These are phyloP conservation scores for Polypedilum vanderplanki DNA, from an alignment of 1,140 invertebrate species.

Conservation along the genomic window DNA sequence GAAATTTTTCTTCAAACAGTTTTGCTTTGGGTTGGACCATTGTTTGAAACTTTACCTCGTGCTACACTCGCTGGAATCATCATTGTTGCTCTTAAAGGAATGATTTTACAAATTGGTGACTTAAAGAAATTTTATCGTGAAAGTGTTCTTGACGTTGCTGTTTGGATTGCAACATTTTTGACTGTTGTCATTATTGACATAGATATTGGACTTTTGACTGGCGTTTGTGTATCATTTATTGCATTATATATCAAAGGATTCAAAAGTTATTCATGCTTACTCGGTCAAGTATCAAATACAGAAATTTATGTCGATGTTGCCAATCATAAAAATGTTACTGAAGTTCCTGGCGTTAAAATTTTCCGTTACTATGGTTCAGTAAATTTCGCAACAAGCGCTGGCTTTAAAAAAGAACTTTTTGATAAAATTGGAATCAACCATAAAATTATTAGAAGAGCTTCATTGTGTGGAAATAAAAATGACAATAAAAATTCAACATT, in stretches of 20 bases:
- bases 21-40: conserved; percentile 74
- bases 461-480: conserved; percentile 36
- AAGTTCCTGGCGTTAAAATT: conserved; percentile 39
- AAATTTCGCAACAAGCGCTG: conserved; percentile 40
- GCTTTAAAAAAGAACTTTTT: conserved; percentile 38
- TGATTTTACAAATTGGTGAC: conserved; percentile 75
- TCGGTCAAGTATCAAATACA: conserved; percentile 39
- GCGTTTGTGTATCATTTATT: conserved; percentile 38
- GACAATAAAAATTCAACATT: conserved; percentile 35
- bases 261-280: conserved; percentile 37
- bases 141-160: conserved; percentile 72
- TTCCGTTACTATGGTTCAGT: conserved; percentile 41
- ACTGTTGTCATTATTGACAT: conserved; percentile 77
- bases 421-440: conserved; percentile 36
- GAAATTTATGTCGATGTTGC: conserved; percentile 40
- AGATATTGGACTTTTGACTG: conserved; percentile 52
- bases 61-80: conserved; percentile 82
- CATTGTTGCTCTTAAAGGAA: conserved; percentile 81
- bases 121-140: conserved; percentile 65
- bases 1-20: conserved; percentile 47
- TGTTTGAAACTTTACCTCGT: conserved; percentile 72
- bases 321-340: conserved; percentile 39
- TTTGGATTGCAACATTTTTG: conserved; percentile 79
- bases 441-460: conserved; percentile 28
- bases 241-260: conserved; percentile 41